Percentiles rank a stretch among this genome's conserved stretches.
These are phyloP conservation scores for Pantherophis alleghaniensis DNA, from an alignment of 2,797 vertebrate species.

Conservation along the genomic window DNA sequence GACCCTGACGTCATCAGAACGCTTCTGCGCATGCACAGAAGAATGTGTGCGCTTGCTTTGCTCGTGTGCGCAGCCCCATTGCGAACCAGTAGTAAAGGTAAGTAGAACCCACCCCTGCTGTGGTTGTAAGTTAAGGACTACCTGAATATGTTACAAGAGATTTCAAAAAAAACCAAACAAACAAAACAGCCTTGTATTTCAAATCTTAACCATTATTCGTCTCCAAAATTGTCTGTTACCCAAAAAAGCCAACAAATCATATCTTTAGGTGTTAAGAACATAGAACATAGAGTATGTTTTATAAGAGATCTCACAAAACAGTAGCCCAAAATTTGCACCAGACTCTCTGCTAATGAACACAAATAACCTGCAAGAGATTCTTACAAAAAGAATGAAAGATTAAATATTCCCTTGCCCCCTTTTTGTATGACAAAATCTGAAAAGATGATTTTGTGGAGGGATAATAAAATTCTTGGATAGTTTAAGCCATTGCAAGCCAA, in stretches of 20 bases:
- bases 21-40: too few species aligned
- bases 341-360: constrained; percentile 59
- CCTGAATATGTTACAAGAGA: constrained; percentile 41
- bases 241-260: constrained; percentile 57
- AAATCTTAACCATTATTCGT: constrained; percentile 52
- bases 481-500: neutral
- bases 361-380: constrained; percentile 46
- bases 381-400: constrained; percentile 44
- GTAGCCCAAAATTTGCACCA: constrained; percentile 57
- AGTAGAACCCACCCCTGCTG: too few species aligned
- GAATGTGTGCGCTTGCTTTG: too few species aligned
- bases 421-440: too few species aligned
- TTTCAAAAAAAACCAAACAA: constrained; percentile 14
- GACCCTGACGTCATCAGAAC: too few species aligned
- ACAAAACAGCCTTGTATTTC: constrained; percentile 48
- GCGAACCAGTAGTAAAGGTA: too few species aligned
- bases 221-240: constrained; percentile 46
- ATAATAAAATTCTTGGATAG: neutral
- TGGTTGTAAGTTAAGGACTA: neutral
- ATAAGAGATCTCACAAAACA: constrained; percentile 44
- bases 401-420: neutral
- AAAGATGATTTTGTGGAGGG: neutral
- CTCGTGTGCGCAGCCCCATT: too few species aligned
- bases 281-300: neutral
- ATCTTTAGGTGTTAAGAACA: constrained; percentile 46